Conservation (phyloP, 1,140 invertebrate genomes). For the Eupeodes corollae region DNA sequence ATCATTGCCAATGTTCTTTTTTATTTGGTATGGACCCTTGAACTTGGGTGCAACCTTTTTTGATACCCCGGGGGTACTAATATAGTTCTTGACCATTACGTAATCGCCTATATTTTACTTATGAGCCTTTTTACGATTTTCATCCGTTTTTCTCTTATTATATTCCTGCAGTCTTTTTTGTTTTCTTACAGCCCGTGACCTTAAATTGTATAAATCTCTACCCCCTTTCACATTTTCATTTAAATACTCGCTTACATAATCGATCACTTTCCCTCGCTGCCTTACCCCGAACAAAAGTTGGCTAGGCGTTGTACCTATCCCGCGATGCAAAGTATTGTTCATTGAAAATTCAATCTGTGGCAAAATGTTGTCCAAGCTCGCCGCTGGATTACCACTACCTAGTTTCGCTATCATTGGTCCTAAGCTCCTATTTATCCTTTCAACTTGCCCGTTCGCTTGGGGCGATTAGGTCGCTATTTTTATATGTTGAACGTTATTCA, state of each 20-base stretch:
- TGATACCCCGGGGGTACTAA: constrained; percentile 1
- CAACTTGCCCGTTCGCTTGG: constrained; percentile 14
- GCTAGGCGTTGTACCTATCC: constrained; percentile 10
- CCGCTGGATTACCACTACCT: not conserved
- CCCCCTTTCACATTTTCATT: not conserved
- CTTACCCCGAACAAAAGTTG: constrained; percentile 10
- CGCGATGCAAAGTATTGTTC: constrained; percentile 14
- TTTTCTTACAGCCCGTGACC: not conserved
- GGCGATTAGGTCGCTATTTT: constrained; percentile 11
- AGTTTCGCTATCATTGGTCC: constrained; percentile 12
- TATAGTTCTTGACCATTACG: constrained; percentile 16
- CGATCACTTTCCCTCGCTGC: not conserved
- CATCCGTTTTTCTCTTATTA: constrained; percentile 5
- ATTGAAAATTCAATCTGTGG: constrained; percentile 13
- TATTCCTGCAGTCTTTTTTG: constrained; percentile 4
- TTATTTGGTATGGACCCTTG: constrained; percentile 9
- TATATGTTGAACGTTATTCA: constrained; percentile 11
- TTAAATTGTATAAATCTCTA: constrained; percentile 2
- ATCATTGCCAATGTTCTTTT: no score
- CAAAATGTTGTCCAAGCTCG: constrained; percentile 11
- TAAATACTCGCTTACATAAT: constrained; percentile 5
- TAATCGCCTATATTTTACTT: constrained; percentile 13
- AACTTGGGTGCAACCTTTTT: constrained; percentile 7
- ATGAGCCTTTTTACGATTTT: not conserved
- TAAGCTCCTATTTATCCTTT: constrained; percentile 12